Conservation (phyloP, 35 echinoderm and acorn worm genomes). For the Chiridota heheva region DNA sequence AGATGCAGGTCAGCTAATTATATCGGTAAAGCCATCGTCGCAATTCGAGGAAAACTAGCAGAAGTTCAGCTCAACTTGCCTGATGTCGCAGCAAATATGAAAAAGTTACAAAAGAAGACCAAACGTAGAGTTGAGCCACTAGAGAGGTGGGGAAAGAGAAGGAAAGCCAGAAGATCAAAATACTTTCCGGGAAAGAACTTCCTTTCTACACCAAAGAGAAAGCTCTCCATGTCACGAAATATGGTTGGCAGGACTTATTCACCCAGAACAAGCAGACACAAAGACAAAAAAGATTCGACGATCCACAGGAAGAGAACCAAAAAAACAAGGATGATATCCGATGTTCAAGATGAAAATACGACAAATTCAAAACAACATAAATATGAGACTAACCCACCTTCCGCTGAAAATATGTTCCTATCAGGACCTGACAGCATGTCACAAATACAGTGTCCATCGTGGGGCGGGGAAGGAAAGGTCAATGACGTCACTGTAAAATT, state of each 20-base stretch:
- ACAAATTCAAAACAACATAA: background rate
- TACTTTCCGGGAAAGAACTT: too few relatives aligned
- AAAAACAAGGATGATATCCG: background rate
- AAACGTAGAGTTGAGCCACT: background rate
- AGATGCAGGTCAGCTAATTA: background rate
- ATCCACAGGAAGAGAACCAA: background rate
- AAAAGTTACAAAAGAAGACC: background rate
- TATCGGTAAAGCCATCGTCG: background rate
- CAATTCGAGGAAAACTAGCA: background rate
- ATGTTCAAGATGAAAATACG: background rate
- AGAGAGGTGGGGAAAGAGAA: background rate
- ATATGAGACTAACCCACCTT: background rate
- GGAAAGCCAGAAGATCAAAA: background rate
- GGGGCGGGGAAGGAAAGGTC: background rate
- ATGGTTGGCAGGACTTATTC: too few relatives aligned
- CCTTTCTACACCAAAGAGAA: too few relatives aligned
- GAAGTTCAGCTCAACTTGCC: slow-evolving; percentile 6
- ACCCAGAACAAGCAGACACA: background rate
- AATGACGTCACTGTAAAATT: background rate
- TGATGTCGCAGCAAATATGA: too few relatives aligned
- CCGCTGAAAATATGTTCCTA: background rate
- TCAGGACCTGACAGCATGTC: background rate
- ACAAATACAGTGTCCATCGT: background rate
- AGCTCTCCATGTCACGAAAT: too few relatives aligned
- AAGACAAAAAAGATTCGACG: background rate